Conservation (phyloP, 2,797 vertebrate genomes). For the Lutra lutra region DNA sequence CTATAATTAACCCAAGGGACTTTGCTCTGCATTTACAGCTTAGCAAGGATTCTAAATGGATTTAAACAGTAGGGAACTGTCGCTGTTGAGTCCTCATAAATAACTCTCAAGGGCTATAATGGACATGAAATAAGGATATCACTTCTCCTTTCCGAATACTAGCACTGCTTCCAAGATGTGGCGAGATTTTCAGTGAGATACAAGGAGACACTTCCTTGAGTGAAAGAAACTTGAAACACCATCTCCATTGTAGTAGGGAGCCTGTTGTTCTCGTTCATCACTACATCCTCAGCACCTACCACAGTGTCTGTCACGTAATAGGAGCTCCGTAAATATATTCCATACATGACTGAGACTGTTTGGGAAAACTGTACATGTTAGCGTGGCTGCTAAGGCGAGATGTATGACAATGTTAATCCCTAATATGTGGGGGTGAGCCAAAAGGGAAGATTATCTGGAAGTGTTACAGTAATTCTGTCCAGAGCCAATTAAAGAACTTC, state of each 20-base stretch:
- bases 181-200: background rate
- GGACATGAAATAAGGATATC: constrained; percentile 39
- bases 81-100: constrained; percentile 57
- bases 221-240: background rate
- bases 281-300: background rate
- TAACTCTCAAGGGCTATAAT: constrained; percentile 50
- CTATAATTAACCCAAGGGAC: constrained; percentile 69
- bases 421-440: background rate
- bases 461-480: background rate
- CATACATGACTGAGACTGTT: background rate
- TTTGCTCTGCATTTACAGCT: constrained; percentile 66
- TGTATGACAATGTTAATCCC: background rate
- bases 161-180: background rate
- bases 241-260: background rate
- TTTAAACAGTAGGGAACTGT: constrained; percentile 51
- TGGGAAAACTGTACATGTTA: background rate
- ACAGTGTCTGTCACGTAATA: background rate
- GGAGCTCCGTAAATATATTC: background rate
- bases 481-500: background rate
- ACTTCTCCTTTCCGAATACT: background rate
- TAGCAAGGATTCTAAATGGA: constrained; percentile 61
- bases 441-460: constrained; percentile 6
- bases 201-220: background rate
- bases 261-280: background rate
- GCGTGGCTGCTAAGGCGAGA: background rate